Conservation (phyloP, 2,888 invertebrate species). For the Lobophora halterata region DNA sequence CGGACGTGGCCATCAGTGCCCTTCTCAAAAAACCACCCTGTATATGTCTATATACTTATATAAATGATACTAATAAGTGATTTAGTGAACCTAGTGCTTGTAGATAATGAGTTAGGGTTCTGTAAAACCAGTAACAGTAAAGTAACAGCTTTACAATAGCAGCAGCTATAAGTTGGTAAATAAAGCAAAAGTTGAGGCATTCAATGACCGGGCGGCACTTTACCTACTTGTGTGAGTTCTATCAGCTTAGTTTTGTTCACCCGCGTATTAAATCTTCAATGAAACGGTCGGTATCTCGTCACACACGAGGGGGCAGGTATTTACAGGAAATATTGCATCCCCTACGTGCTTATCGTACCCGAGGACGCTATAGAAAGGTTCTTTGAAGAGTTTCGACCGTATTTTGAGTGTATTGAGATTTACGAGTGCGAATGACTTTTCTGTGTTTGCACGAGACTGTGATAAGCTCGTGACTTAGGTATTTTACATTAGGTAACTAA, state of each 20-base stretch:
- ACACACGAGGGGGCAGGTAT: constrained; percentile 43
- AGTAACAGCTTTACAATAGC: too few relatives aligned
- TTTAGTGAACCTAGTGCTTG: too few relatives aligned
- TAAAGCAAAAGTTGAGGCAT: too few relatives aligned
- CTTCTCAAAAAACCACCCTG: too few relatives aligned
- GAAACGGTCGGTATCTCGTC: constrained; percentile 48
- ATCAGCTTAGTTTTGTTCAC: constrained; percentile 9
- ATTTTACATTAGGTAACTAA: constrained; percentile 26
- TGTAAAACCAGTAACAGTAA: too few relatives aligned
- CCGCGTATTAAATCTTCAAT: constrained; percentile 36
- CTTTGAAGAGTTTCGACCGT: constrained; percentile 58
- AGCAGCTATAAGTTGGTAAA: too few relatives aligned
- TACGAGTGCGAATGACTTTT: constrained; percentile 59
- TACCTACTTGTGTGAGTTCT: too few relatives aligned
- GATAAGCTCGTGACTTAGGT: constrained; percentile 43
- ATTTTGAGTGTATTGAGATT: constrained; percentile 64
- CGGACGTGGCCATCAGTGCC: too few relatives aligned
- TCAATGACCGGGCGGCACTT: too few relatives aligned
- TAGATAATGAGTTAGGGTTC: too few relatives aligned
- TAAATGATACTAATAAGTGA: too few relatives aligned
- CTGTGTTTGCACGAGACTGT: constrained; percentile 43
- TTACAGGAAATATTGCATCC: constrained; percentile 53
- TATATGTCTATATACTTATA: too few relatives aligned
- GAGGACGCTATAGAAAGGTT: constrained; percentile 52
- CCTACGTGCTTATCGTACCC: constrained; percentile 62